These are phyloP conservation scores for Nasonia vitripennis DNA, from an alignment of 1,140 invertebrate species.

Conservation along the genomic window DNA sequence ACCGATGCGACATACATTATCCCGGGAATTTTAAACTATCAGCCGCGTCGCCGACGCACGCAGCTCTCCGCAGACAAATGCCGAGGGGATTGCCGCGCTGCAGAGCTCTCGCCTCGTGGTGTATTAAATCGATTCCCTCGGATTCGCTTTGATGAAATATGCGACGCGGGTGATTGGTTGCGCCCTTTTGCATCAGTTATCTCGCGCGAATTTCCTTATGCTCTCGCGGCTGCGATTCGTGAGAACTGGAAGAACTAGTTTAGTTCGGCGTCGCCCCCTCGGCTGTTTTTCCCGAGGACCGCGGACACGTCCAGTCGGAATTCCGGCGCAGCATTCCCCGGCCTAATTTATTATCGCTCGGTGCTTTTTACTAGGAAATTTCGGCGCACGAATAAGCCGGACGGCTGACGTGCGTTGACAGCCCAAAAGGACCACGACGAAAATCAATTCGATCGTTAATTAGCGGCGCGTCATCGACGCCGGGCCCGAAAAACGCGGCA, in stretches of 20 bases:
- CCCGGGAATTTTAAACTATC: conserved; percentile 36
- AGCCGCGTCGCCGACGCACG: not conserved
- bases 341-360: conserved; percentile 26
- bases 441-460: conserved; percentile 46
- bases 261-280: not conserved
- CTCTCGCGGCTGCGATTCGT: not conserved
- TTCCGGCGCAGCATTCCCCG: conserved; percentile 1
- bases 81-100: not conserved
- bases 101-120: not conserved
- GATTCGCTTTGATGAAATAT: conserved; percentile 46
- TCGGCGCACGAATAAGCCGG: conserved; percentile 15
- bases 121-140: conserved; percentile 42
- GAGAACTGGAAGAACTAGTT: not conserved
- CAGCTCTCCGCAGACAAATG: conserved; percentile 23
- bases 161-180: not conserved
- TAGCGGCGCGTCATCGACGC: conserved; percentile 11
- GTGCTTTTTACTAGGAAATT: conserved; percentile 29
- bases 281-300: not conserved
- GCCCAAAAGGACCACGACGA: not conserved
- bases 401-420: not conserved
- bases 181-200: not conserved
- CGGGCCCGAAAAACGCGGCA: conserved; percentile 33
- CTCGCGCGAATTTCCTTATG: too few relatives aligned
- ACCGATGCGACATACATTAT: conserved; percentile 34
- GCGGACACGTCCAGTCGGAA: not conserved